These are phyloP conservation scores for Chiroxiphia lanceolata DNA, from an alignment of 2,797 vertebrate genomes.

Conservation along the genomic window DNA sequence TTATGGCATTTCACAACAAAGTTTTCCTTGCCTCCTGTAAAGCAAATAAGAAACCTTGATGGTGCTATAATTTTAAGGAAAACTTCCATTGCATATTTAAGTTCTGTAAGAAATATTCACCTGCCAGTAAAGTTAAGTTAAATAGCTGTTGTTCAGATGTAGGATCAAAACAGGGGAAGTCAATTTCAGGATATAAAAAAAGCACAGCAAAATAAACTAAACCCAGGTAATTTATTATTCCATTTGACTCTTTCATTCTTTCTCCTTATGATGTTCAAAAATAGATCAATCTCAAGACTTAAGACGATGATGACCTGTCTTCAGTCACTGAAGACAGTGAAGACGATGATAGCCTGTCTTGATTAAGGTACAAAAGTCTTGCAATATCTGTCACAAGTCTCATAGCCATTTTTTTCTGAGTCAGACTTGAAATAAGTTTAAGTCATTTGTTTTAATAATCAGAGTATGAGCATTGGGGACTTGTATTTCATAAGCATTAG, in stretches of 20 bases:
- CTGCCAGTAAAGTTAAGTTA: neutral
- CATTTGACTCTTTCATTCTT: neutral
- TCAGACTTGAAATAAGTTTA: constrained; percentile 2
- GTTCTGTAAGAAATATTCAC: constrained; percentile 8
- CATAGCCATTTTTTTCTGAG: neutral
- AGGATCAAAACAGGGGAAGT: neutral
- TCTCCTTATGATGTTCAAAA: constrained; percentile 6
- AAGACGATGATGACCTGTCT: no score
- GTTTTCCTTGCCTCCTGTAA: neutral
- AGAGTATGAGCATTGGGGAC: neutral
- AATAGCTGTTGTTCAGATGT: neutral
- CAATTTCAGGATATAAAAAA: neutral
- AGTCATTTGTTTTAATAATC: neutral
- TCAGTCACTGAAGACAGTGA: no score
- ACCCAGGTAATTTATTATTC: neutral
- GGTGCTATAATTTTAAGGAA: neutral
- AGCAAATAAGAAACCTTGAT: neutral
- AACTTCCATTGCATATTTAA: neutral
- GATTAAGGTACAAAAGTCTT: constrained; percentile 1
- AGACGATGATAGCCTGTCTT: neutral
- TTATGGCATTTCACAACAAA: neutral
- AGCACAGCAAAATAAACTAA: neutral
- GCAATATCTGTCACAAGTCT: neutral
- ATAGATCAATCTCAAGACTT: neutral
- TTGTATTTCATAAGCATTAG: neutral